Percentiles rank a stretch among this genome's conserved stretches.
Conservation (phyloP, 2,888 invertebrate species). For the Microctonus brassicae region DNA sequence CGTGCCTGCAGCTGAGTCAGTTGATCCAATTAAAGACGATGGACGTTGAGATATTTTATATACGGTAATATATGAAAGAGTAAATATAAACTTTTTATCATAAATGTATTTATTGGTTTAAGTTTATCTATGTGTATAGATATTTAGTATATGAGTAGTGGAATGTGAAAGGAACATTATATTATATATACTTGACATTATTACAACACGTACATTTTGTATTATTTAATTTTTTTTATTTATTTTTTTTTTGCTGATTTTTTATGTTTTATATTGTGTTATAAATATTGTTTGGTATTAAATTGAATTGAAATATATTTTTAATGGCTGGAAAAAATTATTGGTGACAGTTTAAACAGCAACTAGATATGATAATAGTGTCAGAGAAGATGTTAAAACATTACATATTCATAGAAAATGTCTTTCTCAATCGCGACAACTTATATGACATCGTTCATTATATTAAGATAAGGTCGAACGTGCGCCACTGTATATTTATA, state of each 20-base stretch:
- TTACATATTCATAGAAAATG: neutral
- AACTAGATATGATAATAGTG: neutral
- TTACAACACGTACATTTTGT: neutral
- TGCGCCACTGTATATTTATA: slow-evolving; percentile 18
- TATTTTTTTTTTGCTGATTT: too few species aligned
- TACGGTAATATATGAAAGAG: too few species aligned
- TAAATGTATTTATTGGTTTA: too few species aligned
- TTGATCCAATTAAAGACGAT: slow-evolving; percentile 32
- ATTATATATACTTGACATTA: too few species aligned
- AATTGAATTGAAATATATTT: too few species aligned
- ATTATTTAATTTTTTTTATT: neutral
- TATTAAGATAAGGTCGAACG: slow-evolving; percentile 21
- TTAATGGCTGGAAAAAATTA: too few species aligned
- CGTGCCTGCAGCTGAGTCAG: slow-evolving; percentile 15
- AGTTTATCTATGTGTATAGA: too few species aligned
- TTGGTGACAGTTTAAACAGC: neutral
- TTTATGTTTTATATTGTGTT: neutral
- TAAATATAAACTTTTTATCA: too few species aligned
- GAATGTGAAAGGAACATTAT: too few species aligned
- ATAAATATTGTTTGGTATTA: too few species aligned
- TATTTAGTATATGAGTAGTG: too few species aligned
- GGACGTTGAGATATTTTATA: too few species aligned
- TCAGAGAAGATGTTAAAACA: neutral
- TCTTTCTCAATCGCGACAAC: neutral
- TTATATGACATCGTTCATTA: neutral